Base-by-base conservation (phyloP, 2,888 invertebrate species). In the Caenorhabditis sp. region DNA sequence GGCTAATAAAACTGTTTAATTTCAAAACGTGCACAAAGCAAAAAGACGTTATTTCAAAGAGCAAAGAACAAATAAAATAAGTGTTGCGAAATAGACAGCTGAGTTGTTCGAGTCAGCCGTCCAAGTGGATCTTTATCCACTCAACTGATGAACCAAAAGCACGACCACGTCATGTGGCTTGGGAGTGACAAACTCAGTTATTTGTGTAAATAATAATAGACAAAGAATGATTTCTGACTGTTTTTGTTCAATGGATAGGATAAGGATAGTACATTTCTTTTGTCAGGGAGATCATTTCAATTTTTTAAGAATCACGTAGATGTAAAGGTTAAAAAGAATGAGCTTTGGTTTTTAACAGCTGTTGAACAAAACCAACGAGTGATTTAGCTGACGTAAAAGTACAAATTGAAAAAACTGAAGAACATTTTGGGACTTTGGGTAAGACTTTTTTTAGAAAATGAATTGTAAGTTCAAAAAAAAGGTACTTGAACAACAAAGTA, bases 131-230 rank as follows among this genome's bases (percentile, higher is more conserved):
- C 76, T 76, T 76, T 76, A 76, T 76, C 76, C 76, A 76, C 76
- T 76, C 68, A 61, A 15, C 61, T 40, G 67, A 67, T 47, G 71
- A 28, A 74, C 65, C 58, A 65, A 76, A 76, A 76, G 76, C 76
- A 76, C 76, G 76, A 76, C 76, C 76, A 76, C 76, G 76, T 76
- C 76, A 76, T 76, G 67, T 76, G 76, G 67, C 68, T 51, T 72
- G 67, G 64, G 67, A 72, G 65, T 61, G 58, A 76, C 47, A 67
- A 74, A 74, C 74, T 67, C 76, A 61, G 65, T 76, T 60, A 67
- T 76, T 76, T 61, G 44, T 55, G 76, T 76, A 22, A 76, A 76
- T 67, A 76, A 51, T 53, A 53, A 61, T 55, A 58, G 50, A 58
- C 50, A 65, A 72, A 65, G 74, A 74, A 65, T 65, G 74, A 74